A percentile compares a stretch with the other conserved stretches of the same genome.
phyloP scores from a whole-genome alignment of 2,797 vertebrate genomes.

The Neomorphus geoffroyi region DNA sequence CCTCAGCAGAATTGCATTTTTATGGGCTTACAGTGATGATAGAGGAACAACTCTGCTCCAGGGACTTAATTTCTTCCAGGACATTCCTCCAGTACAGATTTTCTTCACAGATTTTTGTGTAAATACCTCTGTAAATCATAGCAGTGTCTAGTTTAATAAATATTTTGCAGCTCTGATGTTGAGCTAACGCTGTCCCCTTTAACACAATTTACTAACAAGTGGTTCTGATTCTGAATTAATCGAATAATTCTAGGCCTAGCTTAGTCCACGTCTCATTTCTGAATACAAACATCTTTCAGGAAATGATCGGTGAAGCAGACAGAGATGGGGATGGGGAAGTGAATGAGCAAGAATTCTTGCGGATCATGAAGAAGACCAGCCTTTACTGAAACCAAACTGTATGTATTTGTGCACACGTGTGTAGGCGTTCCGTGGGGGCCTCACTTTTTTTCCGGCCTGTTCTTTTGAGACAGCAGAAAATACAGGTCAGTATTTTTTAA shows the following conservation, averaged over 20 bases:
- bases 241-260: not conserved
- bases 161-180: accelerated
- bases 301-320: constrained; percentile 96
- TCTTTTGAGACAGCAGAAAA: not conserved
- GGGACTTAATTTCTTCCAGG: not conserved
- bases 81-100: not conserved
- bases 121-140: not conserved
- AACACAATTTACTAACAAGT: not conserved
- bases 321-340: constrained; percentile 93
- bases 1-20: not conserved
- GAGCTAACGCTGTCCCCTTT: not conserved
- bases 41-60: not conserved
- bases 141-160: not conserved
- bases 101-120: not conserved
- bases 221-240: not conserved
- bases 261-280: not conserved
- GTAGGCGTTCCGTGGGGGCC: not conserved
- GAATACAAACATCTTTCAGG: constrained; percentile 72
- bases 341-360: constrained; percentile 92
- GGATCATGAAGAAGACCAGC: constrained; percentile 96
- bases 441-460: not conserved
- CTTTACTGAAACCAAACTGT: constrained; percentile 80
- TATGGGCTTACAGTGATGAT: not conserved
- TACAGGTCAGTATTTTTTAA: not conserved
- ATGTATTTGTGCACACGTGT: not conserved